Evolutionary conservation across 2,797 vertebrate species (phyloP), one percentile per base, ranked within the genome.

Genomic region (Hozukius guyotensis): DNA sequence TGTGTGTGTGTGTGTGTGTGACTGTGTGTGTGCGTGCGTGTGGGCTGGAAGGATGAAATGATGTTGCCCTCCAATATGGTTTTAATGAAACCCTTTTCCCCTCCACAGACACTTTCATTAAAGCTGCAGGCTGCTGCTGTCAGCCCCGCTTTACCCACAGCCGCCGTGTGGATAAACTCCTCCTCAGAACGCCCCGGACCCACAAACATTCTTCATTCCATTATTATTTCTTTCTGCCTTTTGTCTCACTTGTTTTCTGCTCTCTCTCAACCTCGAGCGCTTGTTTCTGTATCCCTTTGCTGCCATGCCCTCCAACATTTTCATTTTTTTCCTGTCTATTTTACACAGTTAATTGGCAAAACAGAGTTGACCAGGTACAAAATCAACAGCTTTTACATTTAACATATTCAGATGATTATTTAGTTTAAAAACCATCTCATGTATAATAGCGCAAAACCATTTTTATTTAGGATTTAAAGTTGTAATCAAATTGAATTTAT

Each of bases 41-140:
- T 55, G 72, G 2, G 78, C 67, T 66, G 75, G 53, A 32, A 66
- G 81, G 84, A 86, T 86, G 82, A 86, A 87, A 86, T 65, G 80
- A 87, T 68, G 74, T 84, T 83, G 64, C 60, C 78, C 78, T 88
- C 70, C 82, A 86, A 73, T 87, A 83, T 87, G 73, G 29, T 72
- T 91, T 88, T 87, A 90, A 93, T 93, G 91, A 92, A 90, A 85
- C 84, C 70, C 78, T 82, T 82, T 79, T 77, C 78, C 84, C 69
- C 65, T 78, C 71, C 75, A 29, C 81, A 80, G 89, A 90, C 84
- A 72, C 63, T 89, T 86, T 88, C 77, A 93, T 92, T 87, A 92
- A 79, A 80, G 75, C 85, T 79, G 76, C 80, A 75, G 72, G 83
- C 89, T 76, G 72, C 79, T 59, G 82, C 87, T 80, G 88, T 84